Evolutionary conservation across 2,797 vertebrate species (phyloP), one percentile per base, ranked within the genome.

Genomic region (Sorex maritimensis): DNA sequence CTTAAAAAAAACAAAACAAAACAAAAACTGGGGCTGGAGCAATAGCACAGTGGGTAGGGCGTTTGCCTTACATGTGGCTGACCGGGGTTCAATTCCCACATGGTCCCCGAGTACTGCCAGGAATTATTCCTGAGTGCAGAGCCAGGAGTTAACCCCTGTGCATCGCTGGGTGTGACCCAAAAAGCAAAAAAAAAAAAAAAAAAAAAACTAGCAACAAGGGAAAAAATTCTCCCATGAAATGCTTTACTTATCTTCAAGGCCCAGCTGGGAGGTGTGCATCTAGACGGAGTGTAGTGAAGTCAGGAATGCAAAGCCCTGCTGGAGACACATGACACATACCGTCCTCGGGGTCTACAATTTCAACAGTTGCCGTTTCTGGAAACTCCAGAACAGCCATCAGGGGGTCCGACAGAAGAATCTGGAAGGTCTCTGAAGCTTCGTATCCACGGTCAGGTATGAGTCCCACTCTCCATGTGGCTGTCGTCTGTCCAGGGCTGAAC

Each of bases 261-360:
- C 30, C 68, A 78, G 61, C 19, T 34, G 44, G 15, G 65, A 61
- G n/a, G 34, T 72, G 15, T 0, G 0, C 5, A 6, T 44, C 24
- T 2, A 10, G 11, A 19, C 21, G 58, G 19, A 23, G 58, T 21
- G 6, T 7, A 61, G 17, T 5, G 58, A 61, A 15, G 49, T 52
- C 49, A 52, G 49, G 49, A 89, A n/a, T n/a, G 28, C 49, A 2
- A 44, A 67, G 24, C 14, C 41, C 5, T 72, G 2, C 41, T 67
- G 81, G 55, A 0, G 30, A 44, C 73, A 96, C 94, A 7, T 97
- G 30, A 44, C 73, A 96, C 94, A 7, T 97, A 99, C 99, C 98
- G 96, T 99, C 99, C 89, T 98, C 98, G 65, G 99, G 98, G 97
- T 99, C 99, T 82, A 99, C 97, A 28, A 99, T 99, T 97, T 99